phyloP scores from a whole-genome alignment of 2,797 vertebrate species.

The Neomorphus geoffroyi region DNA sequence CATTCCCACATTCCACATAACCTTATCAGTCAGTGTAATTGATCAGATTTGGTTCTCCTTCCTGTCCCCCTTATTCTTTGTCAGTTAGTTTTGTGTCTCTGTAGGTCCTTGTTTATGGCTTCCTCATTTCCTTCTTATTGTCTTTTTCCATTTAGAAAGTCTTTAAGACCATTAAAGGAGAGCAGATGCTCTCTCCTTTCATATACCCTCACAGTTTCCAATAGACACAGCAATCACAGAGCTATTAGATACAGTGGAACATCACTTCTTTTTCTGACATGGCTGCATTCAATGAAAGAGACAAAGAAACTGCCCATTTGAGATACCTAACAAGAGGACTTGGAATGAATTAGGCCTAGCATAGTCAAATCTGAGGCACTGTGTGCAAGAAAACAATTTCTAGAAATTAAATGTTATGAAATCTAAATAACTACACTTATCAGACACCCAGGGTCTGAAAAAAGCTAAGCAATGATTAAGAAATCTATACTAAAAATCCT shows the following conservation, averaged over 20 bases:
- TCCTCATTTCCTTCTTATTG: background rate
- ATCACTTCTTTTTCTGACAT: background rate
- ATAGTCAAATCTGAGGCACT: background rate
- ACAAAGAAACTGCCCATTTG: background rate
- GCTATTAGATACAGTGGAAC: background rate
- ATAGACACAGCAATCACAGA: background rate
- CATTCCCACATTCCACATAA: background rate
- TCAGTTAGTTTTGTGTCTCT: background rate
- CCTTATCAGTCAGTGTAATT: background rate
- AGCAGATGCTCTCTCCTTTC: background rate
- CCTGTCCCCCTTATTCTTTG: background rate
- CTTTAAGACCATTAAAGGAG: background rate
- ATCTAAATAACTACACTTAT: background rate
- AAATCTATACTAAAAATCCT: background rate
- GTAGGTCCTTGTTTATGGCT: background rate
- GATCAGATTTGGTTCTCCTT: background rate
- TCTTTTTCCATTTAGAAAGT: background rate
- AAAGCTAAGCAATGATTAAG: background rate
- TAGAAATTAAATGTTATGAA: background rate
- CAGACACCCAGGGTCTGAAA: background rate
- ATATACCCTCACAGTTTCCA: background rate
- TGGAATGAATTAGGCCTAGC: background rate
- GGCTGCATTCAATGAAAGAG: background rate
- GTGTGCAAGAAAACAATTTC: background rate
- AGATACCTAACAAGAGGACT: background rate